Conservation (phyloP, 2,888 invertebrate species). For the Bruchidius siliquastri region DNA sequence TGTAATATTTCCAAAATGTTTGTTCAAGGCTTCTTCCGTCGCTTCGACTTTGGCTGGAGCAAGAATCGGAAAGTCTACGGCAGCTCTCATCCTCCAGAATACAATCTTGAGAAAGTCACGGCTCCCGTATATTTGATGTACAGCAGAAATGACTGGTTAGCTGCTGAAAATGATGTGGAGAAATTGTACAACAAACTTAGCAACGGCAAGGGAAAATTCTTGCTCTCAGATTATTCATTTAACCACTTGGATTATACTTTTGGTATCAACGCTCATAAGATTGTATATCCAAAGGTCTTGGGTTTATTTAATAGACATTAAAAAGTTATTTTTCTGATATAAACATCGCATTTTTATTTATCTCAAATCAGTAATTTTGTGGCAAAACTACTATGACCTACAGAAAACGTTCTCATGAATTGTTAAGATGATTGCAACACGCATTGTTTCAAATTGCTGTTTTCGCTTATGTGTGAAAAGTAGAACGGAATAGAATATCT, state of each 20-base stretch:
- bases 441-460: too few species aligned
- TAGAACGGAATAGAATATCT: too few species aligned
- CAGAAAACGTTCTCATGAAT: too few species aligned
- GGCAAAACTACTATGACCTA: too few species aligned
- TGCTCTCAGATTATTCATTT: conserved; percentile 33
- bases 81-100: conserved; percentile 42
- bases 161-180: conserved; percentile 36
- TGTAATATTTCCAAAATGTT: too few species aligned
- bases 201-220: conserved; percentile 30
- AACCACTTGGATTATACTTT: conserved; percentile 41
- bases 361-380: too few species aligned
- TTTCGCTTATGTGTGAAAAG: too few species aligned
- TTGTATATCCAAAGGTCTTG: conserved; percentile 35
- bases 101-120: conserved; percentile 43
- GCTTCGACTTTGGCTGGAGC: conserved; percentile 53
- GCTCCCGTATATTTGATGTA: conserved; percentile 48
- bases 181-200: conserved; percentile 36
- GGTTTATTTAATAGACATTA: conserved; percentile 24
- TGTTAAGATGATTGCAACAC: too few species aligned
- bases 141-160: conserved; percentile 50
- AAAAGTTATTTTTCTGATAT: neutral
- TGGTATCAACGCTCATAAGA: conserved; percentile 34
- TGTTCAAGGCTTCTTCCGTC: conserved; percentile 37
- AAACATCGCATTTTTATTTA: neutral
- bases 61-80: conserved; percentile 36